Percentiles rank a stretch among this genome's conserved stretches.
phyloP scores from a whole-genome alignment of 2,888 invertebrate species.

The Rhimphoctona megacephalus region DNA sequence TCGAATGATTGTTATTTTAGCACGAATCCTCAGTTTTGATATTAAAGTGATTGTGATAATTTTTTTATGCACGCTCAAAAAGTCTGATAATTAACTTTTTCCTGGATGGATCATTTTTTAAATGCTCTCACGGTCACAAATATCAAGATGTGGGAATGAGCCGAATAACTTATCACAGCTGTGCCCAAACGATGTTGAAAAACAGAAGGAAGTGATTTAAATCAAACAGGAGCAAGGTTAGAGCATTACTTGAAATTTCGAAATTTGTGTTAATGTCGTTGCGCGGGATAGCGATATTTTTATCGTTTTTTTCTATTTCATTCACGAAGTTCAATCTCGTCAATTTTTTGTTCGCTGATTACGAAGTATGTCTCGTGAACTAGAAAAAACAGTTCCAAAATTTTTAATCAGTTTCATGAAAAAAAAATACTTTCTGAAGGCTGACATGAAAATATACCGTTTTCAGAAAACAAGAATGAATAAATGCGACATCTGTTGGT shows the following conservation, averaged over 20 bases:
- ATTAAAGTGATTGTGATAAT: neutral
- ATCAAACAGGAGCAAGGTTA: conserved; percentile 19
- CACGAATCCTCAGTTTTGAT: neutral
- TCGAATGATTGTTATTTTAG: neutral
- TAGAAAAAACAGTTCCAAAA: neutral
- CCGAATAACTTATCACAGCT: neutral
- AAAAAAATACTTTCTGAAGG: neutral
- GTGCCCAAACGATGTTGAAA: neutral
- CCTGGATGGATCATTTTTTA: neutral
- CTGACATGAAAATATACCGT: neutral
- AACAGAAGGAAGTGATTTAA: neutral
- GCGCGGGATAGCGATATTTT: neutral
- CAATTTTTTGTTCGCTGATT: neutral
- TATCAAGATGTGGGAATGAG: neutral
- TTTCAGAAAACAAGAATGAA: neutral
- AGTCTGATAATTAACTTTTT: neutral
- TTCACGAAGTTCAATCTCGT: neutral
- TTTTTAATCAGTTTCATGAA: neutral
- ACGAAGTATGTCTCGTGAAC: neutral
- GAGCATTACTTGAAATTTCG: conserved; percentile 4
- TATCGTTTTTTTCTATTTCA: neutral
- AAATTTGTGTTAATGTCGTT: neutral
- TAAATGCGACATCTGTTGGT: neutral
- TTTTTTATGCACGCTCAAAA: neutral
- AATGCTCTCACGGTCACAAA: neutral